Evolutionary conservation across 1,140 invertebrate species (phyloP), one percentile per base, ranked within the genome.

Genomic region (Thaumetopoea pityocampa): DNA sequence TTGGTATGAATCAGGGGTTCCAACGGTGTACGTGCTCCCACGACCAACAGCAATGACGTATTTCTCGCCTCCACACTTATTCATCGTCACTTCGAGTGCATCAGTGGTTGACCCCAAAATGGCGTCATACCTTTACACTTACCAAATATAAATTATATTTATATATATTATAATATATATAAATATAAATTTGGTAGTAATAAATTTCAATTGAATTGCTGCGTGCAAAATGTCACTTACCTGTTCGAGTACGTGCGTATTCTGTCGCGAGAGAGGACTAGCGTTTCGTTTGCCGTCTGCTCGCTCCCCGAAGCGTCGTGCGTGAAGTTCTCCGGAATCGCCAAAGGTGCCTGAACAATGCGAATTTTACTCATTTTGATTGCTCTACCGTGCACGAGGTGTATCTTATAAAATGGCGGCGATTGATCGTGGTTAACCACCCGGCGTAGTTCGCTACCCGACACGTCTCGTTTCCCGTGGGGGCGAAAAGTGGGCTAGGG

Each of bases 281-380:
- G 17, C 0, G 67, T 63, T 8, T 67, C 64, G 18, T 52, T 51
- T n/a, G n/a, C n/a, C n/a, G n/a, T n/a, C 1, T 49, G 49, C n/a
- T 61, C 51, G 1, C 32, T 29, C 2, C 51, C 17, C 40, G 0
- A 23, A 18, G 0, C 37, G 40, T 65, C 64, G 36, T 38, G 60
- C 2, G 60, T 35, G 34, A 63, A 71, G 29, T 66, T 67, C 30
- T 72, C 68, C 0, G 71, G 68, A 1, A 68, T 72, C 0, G 67
- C 71, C 0, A 71, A 34, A 2, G 67, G 71, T 0, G 67, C 71
- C 67, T 70, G 52, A 1, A 50, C 19, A 20, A 20, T 20, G 19
- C n/a, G 1, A 20, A 6, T 20, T 5, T 20, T 20, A 20, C 19
- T 5, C 5, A 20, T 6, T 20, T 20, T 20, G 19, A n/a, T n/a